A percentile compares a stretch with the other conserved stretches of the same genome.
phyloP scores from a whole-genome alignment of 2,888 invertebrate genomes.

The Agrotis segetum region DNA sequence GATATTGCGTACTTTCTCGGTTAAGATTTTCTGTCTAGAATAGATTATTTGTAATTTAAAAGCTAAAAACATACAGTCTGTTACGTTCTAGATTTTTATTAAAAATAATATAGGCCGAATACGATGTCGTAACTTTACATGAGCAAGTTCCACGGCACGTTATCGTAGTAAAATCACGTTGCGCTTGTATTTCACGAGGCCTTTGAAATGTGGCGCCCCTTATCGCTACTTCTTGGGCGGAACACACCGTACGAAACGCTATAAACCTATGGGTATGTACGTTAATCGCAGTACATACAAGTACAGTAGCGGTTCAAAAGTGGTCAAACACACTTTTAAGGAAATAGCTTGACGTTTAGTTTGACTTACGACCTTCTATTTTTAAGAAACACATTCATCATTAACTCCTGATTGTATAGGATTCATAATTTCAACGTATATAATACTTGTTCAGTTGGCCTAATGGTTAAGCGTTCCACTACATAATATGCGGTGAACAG shows the following conservation, averaged over 20 bases:
- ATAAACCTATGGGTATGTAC: slow-evolving; percentile 13
- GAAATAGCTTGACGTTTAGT: too few species aligned
- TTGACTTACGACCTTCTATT: too few species aligned
- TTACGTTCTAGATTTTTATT: neutral
- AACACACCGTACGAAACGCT: slow-evolving; percentile 35
- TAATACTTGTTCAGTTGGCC: too few species aligned
- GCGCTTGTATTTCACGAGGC: slow-evolving; percentile 52
- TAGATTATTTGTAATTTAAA: neutral
- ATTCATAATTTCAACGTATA: too few species aligned
- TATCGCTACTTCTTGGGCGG: slow-evolving; percentile 50
- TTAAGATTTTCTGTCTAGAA: slow-evolving; percentile 16
- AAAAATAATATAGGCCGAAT: slow-evolving; percentile 1
- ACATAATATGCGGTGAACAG: too few species aligned
- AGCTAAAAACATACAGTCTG: neutral
- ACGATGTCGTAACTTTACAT: slow-evolving; percentile 17
- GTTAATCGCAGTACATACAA: neutral
- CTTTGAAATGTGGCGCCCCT: slow-evolving; percentile 47
- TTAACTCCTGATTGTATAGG: too few species aligned
- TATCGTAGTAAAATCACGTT: slow-evolving; percentile 54
- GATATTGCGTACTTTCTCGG: slow-evolving; percentile 22
- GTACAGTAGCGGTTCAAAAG: too few species aligned
- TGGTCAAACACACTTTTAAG: too few species aligned
- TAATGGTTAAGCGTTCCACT: too few species aligned
- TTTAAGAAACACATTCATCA: too few species aligned
- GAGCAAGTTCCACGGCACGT: slow-evolving; percentile 28